Evolutionary conservation across 2,888 invertebrate species (phyloP), one percentile per base, ranked within the genome.

Genomic region (Junonia oenone): DNA sequence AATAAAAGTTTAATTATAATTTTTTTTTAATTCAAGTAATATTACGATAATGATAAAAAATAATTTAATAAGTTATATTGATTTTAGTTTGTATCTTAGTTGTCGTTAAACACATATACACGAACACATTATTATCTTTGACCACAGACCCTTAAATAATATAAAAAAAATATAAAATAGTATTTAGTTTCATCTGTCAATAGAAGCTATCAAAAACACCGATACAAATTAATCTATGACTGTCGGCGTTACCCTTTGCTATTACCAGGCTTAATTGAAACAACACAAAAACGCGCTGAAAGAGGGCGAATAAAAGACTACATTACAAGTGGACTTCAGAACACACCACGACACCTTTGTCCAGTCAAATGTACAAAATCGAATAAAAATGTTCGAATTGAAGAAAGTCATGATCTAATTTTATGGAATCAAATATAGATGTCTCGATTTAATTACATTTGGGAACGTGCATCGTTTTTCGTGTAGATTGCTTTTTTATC

Each of bases 241-340:
- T 33, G 68, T 68, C 70, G 69, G 65, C 71, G 59, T 68, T 70
- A 79, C 72, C 75, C 73, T 74, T 76, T 73, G 69, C 78, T 76
- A 81, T 84, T 83, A 78, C 74, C 59, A 73, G 71, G 65, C 63
- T 73, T 79, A 81, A 85, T 86, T 81, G 78, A 83, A 78, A 79
- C 65, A 55, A 45, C 58, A 78, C 63, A 83, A 83, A 82, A 83
- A 61, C 78, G 59, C 63, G 56, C 61, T 66, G 59, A 71, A 73
- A 71, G 67, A 63, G 46, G 54, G 59, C 52, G 60, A 64, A 69
- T 61, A 63, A 68, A 69, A 75, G 71, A 74, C 81, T 83, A 74
- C 74, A 83, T 87, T 81, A 79, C 71, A 61, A 37, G 26, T 48
- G 52, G 50, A 64, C 58, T 60, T 60, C 59, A 65, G 63, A 75